Percentiles rank a stretch among this genome's conserved stretches.
Evolutionary conservation across 2,113 vertebrate genomes (phyloP).

Genomic region (Apodemus sylvaticus): DNA sequence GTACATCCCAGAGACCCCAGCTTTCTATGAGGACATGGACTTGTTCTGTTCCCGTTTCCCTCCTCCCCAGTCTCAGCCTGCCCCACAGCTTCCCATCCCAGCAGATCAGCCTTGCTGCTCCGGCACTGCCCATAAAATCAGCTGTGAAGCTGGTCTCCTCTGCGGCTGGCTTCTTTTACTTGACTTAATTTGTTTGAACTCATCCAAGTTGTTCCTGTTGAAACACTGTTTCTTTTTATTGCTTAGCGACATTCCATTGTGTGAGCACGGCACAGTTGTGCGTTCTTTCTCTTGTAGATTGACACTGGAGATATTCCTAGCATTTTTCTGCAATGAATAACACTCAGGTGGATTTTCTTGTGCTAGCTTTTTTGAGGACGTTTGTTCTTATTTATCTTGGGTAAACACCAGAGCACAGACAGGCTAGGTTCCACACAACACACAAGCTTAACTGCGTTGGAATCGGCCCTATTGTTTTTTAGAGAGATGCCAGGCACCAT

Average conservation of each 20-base stretch:
- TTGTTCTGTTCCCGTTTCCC: neutral
- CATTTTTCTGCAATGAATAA: neutral
- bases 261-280: neutral
- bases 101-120: neutral
- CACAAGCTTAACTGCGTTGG: neutral
- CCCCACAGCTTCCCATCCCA: neutral
- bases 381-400: constrained; percentile 50
- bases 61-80: neutral
- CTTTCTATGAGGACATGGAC: constrained; percentile 2
- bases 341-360: neutral
- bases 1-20: neutral
- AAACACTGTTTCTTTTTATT: neutral
- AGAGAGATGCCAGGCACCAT: neutral
- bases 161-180: neutral
- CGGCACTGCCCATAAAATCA: neutral
- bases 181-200: neutral
- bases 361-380: constrained; percentile 17
- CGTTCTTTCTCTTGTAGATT: neutral
- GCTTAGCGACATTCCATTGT: neutral
- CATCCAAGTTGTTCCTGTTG: neutral
- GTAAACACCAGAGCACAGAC: constrained; percentile 17
- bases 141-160: neutral
- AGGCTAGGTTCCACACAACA: neutral
- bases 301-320: constrained; percentile 21
- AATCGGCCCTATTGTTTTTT: constrained; percentile 11